phyloP scores from a whole-genome alignment of 2,888 invertebrate genomes.

The Molorchus minor region DNA sequence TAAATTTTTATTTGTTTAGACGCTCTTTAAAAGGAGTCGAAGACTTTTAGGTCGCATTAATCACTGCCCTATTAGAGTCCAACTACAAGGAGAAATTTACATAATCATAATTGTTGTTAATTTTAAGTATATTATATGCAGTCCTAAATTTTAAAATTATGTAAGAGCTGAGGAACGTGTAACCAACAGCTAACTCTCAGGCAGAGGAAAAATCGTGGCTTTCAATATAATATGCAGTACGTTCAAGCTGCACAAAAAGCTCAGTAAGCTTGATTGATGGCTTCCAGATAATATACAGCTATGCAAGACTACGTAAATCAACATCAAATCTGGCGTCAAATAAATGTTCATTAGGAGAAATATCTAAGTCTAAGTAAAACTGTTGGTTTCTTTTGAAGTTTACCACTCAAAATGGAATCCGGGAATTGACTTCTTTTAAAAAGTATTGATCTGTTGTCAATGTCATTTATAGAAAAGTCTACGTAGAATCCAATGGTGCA shows the following conservation, averaged over 20 bases:
- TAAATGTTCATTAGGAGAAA: no score
- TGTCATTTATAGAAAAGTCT: no score
- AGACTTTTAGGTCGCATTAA: constrained; percentile 1
- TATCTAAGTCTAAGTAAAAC: no score
- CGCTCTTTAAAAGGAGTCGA: constrained; percentile 16
- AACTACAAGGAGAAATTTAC: constrained; percentile 1
- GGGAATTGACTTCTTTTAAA: no score
- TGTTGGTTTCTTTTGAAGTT: no score
- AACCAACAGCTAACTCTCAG: background rate
- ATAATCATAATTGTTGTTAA: constrained; percentile 3
- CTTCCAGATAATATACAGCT: background rate
- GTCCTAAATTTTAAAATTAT: constrained; percentile 1
- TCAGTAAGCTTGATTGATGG: constrained; percentile 1
- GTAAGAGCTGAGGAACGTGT: background rate
- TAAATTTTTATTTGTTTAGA: constrained; percentile 22
- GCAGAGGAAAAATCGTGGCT: constrained; percentile 2
- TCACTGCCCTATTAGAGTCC: background rate
- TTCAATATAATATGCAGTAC: constrained; percentile 4
- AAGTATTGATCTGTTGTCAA: no score
- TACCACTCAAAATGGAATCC: no score
- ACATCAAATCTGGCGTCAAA: no score
- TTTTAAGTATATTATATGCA: background rate
- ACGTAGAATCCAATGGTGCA: no score
- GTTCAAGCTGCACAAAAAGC: background rate
- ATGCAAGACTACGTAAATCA: no score